A percentile compares a stretch with the other conserved stretches of the same genome.
Evolutionary conservation across 2,113 vertebrate genomes (phyloP).

Genomic region (Apodemus speciosus): DNA sequence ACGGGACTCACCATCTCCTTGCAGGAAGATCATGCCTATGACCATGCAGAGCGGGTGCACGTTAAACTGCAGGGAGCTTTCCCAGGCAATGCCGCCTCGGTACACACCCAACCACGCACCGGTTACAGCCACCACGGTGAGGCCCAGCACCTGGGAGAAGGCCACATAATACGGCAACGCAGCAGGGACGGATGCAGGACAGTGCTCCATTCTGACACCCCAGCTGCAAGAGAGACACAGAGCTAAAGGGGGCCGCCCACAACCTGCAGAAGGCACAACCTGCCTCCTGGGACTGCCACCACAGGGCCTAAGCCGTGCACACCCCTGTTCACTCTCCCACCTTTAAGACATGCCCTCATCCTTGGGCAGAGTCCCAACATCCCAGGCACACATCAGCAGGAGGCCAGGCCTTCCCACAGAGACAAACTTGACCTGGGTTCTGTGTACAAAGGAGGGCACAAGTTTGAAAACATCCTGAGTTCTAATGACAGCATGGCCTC

Average conservation of each 20-base stretch:
- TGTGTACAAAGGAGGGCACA: neutral
- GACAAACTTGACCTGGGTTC: neutral
- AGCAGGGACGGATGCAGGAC: neutral
- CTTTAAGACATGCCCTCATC: no score
- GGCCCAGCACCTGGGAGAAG: slow-evolving; percentile 91
- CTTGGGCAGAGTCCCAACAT: neutral
- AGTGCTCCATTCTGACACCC: slow-evolving; percentile 85
- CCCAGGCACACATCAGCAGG: neutral
- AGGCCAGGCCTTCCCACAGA: neutral
- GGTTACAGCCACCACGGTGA: slow-evolving; percentile 87
- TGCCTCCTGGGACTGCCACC: accelerated
- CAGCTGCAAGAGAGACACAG: slow-evolving; percentile 42
- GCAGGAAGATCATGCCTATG: slow-evolving; percentile 94
- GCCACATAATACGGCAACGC: slow-evolving; percentile 87
- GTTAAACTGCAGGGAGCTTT: slow-evolving; percentile 91
- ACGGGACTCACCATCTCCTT: slow-evolving; percentile 91
- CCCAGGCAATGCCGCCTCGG: slow-evolving; percentile 92
- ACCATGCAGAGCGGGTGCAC: slow-evolving; percentile 96
- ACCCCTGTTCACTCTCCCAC: neutral
- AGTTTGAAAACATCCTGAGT: neutral
- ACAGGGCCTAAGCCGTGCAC: neutral
- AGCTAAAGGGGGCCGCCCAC: neutral
- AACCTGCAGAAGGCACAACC: accelerated
- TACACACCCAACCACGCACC: slow-evolving; percentile 94
- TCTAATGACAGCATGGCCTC: neutral